These are phyloP conservation scores for Pluvianellus socialis DNA, from an alignment of 2,113 vertebrate genomes.

Conservation along the genomic window DNA sequence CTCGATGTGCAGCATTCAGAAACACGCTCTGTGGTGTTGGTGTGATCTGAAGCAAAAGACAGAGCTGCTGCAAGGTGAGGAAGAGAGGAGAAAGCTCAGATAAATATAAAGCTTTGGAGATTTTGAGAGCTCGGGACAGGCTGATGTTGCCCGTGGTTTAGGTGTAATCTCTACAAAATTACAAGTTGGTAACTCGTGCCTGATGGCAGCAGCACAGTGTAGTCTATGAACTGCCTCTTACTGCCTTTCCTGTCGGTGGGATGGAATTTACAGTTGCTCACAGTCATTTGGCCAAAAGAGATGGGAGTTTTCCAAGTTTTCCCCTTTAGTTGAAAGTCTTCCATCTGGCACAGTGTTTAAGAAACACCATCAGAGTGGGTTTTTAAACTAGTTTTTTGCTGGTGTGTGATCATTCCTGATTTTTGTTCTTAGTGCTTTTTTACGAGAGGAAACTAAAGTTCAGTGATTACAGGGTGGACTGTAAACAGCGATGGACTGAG, in stretches of 20 bases:
- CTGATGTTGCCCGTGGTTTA: neutral
- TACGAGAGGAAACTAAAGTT: neutral
- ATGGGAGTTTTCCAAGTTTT: constrained; percentile 15
- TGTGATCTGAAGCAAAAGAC: neutral
- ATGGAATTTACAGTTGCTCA: neutral
- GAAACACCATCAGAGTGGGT: neutral
- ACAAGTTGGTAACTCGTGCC: neutral
- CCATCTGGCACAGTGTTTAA: neutral
- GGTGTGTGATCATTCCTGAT: neutral
- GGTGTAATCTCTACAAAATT: neutral
- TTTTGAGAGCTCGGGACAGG: neutral
- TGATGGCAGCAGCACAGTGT: neutral
- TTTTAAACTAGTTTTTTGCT: neutral
- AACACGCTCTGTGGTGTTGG: neutral
- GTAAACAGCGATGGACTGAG: neutral
- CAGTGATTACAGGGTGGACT: neutral
- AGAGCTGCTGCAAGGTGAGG: neutral
- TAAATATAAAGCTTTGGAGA: neutral
- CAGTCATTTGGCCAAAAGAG: neutral
- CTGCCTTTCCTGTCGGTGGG: neutral
- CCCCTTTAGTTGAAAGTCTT: constrained; percentile 1
- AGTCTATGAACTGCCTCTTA: constrained; percentile 9
- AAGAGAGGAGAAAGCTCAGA: neutral
- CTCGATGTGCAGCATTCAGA: neutral
- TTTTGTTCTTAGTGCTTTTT: neutral